phyloP scores from a whole-genome alignment of 2,797 vertebrate species.

The Myripristis murdjan region DNA sequence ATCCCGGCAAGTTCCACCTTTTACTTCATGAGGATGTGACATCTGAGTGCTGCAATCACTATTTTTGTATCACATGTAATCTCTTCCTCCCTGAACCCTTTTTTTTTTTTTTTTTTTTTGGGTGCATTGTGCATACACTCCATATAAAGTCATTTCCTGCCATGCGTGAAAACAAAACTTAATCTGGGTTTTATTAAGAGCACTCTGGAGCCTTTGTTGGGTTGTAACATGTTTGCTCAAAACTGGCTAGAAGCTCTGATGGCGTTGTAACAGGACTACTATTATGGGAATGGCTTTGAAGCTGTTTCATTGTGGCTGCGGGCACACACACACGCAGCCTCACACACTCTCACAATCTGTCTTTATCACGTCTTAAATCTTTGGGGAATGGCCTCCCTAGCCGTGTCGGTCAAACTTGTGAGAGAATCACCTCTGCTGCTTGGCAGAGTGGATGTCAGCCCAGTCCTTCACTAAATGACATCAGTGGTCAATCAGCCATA shows the following conservation, averaged over 20 bases:
- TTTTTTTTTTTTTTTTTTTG: no score
- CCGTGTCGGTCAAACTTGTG: constrained; percentile 32
- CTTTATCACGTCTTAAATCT: constrained; percentile 13
- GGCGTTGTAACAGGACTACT: constrained; percentile 11
- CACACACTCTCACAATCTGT: background rate
- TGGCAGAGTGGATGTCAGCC: constrained; percentile 43
- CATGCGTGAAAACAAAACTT: constrained; percentile 45
- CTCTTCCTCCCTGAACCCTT: constrained; percentile 13
- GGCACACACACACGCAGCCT: background rate
- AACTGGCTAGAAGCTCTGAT: constrained; percentile 17
- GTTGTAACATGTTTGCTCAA: constrained; percentile 32
- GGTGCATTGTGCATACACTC: constrained; percentile 27
- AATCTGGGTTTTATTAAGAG: constrained; percentile 54
- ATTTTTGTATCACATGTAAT: constrained; percentile 2
- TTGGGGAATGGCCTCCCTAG: constrained; percentile 20
- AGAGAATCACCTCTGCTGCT: constrained; percentile 19
- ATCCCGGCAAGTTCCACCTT: background rate
- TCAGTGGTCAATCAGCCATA: constrained; percentile 49
- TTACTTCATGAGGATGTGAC: background rate
- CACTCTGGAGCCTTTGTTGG: constrained; percentile 39
- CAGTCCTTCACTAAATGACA: constrained; percentile 51
- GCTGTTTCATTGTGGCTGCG: constrained; percentile 11
- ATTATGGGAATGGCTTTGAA: constrained; percentile 30
- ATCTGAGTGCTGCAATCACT: background rate
- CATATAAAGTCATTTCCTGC: constrained; percentile 32